Percentiles rank a stretch among this genome's conserved stretches.
Conservation (phyloP, 2,113 vertebrate species). For the Neodontobutis hainanensis region DNA sequence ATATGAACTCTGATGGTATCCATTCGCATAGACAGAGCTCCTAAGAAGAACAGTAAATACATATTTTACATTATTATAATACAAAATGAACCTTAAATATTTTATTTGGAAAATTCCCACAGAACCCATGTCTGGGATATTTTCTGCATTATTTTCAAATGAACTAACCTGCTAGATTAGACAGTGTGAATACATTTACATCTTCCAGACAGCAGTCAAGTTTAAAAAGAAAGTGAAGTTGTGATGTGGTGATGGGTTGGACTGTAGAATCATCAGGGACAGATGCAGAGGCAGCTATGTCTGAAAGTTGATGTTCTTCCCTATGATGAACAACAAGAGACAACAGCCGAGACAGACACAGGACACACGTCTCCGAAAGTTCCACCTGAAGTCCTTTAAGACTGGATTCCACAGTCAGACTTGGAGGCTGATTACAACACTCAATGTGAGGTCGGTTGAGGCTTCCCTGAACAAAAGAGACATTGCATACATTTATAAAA, state of each 20-base stretch:
- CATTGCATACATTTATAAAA: not conserved
- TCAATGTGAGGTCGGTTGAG: constrained; percentile 83
- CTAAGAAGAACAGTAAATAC: constrained; percentile 63
- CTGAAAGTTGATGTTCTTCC: constrained; percentile 12
- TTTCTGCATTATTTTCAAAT: not conserved
- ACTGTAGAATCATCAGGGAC: constrained; percentile 25
- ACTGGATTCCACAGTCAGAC: constrained; percentile 85
- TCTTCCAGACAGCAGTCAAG: constrained; percentile 90
- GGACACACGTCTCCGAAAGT: constrained; percentile 88
- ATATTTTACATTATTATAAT: too few relatives aligned
- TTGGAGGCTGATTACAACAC: constrained; percentile 77
- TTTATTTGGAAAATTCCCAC: not conserved
- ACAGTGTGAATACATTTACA: constrained; percentile 90
- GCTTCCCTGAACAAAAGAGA: constrained; percentile 82
- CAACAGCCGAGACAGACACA: constrained; percentile 90
- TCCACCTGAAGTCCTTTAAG: constrained; percentile 92
- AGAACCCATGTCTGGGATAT: not conserved
- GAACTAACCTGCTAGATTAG: constrained; percentile 85
- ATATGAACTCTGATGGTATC: constrained; percentile 83
- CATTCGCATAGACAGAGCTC: constrained; percentile 86
- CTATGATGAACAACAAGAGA: constrained; percentile 67
- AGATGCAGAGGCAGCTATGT: constrained; percentile 27
- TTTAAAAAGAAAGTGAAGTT: constrained; percentile 83
- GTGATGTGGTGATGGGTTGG: constrained; percentile 20
- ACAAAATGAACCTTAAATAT: too few relatives aligned